Evolutionary conservation across 2,797 vertebrate genomes (phyloP).

Genomic region (Gobionotothen gibberifrons): DNA sequence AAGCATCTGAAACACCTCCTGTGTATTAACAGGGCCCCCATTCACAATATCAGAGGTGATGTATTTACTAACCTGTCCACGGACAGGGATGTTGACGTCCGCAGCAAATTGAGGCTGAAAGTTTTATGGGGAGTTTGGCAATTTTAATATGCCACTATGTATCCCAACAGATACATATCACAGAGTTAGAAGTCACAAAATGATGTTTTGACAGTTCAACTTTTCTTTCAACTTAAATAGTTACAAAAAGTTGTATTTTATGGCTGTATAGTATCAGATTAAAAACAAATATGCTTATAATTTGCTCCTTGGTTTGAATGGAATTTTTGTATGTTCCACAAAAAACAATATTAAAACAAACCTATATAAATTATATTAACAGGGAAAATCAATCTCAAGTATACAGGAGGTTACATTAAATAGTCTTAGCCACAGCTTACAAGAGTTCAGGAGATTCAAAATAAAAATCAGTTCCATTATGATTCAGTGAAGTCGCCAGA

Average conservation of each 20-base stretch:
- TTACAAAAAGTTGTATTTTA: neutral
- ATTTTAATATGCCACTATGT: neutral
- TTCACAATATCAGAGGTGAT: constrained; percentile 53
- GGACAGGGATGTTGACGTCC: constrained; percentile 39
- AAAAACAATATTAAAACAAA: too few relatives aligned
- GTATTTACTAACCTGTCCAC: constrained; percentile 50
- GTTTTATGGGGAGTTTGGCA: constrained; percentile 19
- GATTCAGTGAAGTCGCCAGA: too few relatives aligned
- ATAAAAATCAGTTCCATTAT: too few relatives aligned
- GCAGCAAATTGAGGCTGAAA: constrained; percentile 4
- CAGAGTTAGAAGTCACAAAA: neutral
- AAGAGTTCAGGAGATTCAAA: too few relatives aligned
- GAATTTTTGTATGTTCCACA: too few relatives aligned
- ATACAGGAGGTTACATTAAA: too few relatives aligned
- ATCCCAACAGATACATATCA: constrained; percentile 3
- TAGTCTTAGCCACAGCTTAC: too few relatives aligned
- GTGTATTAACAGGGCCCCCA: constrained; percentile 64
- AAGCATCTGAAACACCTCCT: constrained; percentile 67
- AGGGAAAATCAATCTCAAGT: too few relatives aligned
- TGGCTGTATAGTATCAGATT: neutral
- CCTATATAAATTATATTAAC: too few relatives aligned
- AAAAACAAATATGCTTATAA: too few relatives aligned
- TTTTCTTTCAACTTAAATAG: neutral
- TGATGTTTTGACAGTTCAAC: neutral
- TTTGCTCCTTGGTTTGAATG: too few relatives aligned